phyloP scores from a whole-genome alignment of 2,888 invertebrate species.

The Hydriomena furcata region DNA sequence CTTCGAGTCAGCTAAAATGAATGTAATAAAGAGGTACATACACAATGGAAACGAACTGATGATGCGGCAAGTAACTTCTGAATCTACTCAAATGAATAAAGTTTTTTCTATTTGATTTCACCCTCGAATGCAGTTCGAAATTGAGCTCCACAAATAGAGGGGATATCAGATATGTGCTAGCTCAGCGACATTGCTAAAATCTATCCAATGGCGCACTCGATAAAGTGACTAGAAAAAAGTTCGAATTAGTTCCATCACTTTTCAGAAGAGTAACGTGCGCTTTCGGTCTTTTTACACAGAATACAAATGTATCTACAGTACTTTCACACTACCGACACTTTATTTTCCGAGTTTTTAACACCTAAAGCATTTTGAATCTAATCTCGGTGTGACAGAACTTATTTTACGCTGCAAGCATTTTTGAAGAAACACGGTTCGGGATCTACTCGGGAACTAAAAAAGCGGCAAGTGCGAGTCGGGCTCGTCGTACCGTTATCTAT shows the following conservation, averaged over 20 bases:
- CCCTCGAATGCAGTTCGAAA: constrained; percentile 19
- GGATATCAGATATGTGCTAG: constrained; percentile 23
- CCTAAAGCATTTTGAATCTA: neutral
- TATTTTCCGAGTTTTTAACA: neutral
- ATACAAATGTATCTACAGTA: too few species aligned
- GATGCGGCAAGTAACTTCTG: constrained; percentile 14
- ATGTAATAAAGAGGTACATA: too few species aligned
- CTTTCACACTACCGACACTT: neutral
- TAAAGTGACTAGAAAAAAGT: constrained; percentile 29
- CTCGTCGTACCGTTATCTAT: too few species aligned
- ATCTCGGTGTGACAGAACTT: neutral
- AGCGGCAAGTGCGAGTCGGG: too few species aligned
- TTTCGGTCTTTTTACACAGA: constrained; percentile 3
- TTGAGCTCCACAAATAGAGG: constrained; percentile 20
- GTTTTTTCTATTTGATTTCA: constrained; percentile 23
- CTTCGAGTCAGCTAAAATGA: too few species aligned
- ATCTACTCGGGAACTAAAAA: too few species aligned
- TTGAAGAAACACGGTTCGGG: neutral
- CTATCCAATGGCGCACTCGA: constrained; percentile 17
- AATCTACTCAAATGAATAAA: constrained; percentile 14
- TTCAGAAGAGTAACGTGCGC: constrained; percentile 2
- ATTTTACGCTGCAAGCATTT: neutral
- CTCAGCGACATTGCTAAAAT: constrained; percentile 20
- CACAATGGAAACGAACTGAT: constrained; percentile 6
- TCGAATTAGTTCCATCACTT: constrained; percentile 22